Evolutionary conservation across 2,888 invertebrate genomes (phyloP).

Genomic region (Timandra comae): DNA sequence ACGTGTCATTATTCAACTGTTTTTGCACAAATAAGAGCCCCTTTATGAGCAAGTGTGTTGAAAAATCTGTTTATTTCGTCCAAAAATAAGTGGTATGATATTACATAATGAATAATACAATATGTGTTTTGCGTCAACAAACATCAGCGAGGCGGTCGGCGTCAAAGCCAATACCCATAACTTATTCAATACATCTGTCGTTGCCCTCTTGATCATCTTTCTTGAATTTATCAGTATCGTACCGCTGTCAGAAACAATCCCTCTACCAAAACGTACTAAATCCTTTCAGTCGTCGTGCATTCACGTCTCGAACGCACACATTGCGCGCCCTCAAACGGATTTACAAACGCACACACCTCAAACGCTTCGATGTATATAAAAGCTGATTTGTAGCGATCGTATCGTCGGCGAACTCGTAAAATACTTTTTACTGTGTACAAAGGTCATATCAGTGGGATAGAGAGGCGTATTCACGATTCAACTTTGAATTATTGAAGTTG

Average conservation of each 20-base stretch:
- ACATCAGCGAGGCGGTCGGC: too few species aligned
- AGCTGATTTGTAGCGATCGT: slow-evolving; percentile 2
- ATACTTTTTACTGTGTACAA: slow-evolving; percentile 29
- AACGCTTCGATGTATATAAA: slow-evolving; percentile 18
- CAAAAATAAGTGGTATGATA: too few species aligned
- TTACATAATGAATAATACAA: too few species aligned
- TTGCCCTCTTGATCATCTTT: slow-evolving; percentile 16
- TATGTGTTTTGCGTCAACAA: too few species aligned
- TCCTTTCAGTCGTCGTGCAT: slow-evolving; percentile 5
- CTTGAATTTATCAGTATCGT: slow-evolving; percentile 18
- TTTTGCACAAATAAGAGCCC: too few species aligned
- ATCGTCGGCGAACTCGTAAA: slow-evolving; percentile 23
- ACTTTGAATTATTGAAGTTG: slow-evolving; percentile 11
- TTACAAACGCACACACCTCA: slow-evolving; percentile 9
- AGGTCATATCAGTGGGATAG: slow-evolving; percentile 26
- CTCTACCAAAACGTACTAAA: slow-evolving; percentile 10
- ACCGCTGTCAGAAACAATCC: slow-evolving; percentile 25
- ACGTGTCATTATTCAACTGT: too few species aligned
- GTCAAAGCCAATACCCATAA: too few species aligned
- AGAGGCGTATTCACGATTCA: slow-evolving; percentile 24
- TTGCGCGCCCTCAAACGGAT: slow-evolving; percentile 10
- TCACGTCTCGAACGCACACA: slow-evolving; percentile 13
- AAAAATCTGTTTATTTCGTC: too few species aligned
- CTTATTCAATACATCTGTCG: slow-evolving; percentile 11
- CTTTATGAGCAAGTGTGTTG: too few species aligned